phyloP scores from a whole-genome alignment of 2,797 vertebrate genomes.

The Phaenicophaeus curvirostris region DNA sequence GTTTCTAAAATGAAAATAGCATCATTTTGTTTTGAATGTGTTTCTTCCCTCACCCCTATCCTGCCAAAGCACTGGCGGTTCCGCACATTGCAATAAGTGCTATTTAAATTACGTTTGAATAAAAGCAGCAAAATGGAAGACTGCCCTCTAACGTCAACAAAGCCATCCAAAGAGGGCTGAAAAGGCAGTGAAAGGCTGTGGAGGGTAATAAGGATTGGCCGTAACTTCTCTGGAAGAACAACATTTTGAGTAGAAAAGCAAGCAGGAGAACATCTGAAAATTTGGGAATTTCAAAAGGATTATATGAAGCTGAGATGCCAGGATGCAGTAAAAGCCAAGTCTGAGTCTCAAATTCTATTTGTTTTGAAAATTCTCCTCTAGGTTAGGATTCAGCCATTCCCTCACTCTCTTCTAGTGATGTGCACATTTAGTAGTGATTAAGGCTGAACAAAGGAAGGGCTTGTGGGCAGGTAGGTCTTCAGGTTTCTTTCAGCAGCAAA shows the following conservation, averaged over 20 bases:
- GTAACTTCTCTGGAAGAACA: neutral
- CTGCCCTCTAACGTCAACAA: slow-evolving; percentile 39
- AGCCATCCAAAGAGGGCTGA: neutral
- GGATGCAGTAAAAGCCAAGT: neutral
- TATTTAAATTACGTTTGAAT: neutral
- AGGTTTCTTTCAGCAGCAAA: neutral
- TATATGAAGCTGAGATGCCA: neutral
- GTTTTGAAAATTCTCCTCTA: neutral
- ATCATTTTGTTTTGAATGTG: neutral
- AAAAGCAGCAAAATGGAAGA: slow-evolving; percentile 5
- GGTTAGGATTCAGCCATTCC: neutral
- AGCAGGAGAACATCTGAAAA: neutral
- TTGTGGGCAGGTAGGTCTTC: neutral
- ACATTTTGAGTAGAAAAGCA: neutral
- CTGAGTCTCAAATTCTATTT: neutral
- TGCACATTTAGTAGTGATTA: accelerated
- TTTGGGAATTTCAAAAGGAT: neutral
- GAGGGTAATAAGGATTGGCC: neutral
- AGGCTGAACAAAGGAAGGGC: neutral
- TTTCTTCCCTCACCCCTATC: neutral
- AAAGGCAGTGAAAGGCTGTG: neutral
- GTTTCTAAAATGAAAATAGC: neutral
- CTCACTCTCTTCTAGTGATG: accelerated
- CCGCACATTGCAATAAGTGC: neutral
- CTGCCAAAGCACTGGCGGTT: neutral